phyloP scores from a whole-genome alignment of 2,888 invertebrate species.

The Brenthis ino region DNA sequence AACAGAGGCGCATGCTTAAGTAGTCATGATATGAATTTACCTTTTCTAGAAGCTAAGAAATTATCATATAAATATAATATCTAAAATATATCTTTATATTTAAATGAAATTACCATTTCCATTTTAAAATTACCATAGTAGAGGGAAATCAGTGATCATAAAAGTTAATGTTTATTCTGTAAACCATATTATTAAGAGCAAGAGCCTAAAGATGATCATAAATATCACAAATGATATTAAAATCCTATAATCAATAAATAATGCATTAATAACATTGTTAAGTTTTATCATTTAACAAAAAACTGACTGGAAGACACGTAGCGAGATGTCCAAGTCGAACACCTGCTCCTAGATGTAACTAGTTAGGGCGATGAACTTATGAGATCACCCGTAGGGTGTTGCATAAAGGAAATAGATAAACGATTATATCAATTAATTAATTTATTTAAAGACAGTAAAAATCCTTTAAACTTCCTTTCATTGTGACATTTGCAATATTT shows the following conservation, averaged over 20 bases:
- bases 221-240: constrained; percentile 6
- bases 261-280: constrained; percentile 14
- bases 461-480: background rate
- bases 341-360: constrained; percentile 40
- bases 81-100: background rate
- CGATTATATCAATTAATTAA: background rate
- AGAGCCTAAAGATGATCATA: background rate
- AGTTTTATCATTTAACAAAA: constrained; percentile 20
- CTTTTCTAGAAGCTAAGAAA: background rate
- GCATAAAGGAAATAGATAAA: constrained; percentile 20
- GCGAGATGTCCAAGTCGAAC: constrained; percentile 38
- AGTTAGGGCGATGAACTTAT: constrained; percentile 37
- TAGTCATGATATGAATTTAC: background rate
- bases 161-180: constrained; percentile 4
- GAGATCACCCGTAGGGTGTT: constrained; percentile 25
- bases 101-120: background rate
- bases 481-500: too few relatives aligned
- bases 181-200: background rate
- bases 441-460: background rate
- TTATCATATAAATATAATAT: background rate
- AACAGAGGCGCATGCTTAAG: background rate
- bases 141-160: background rate
- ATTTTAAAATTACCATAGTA: background rate
- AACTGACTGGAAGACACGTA: constrained; percentile 25
- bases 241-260: constrained; percentile 5